Percentiles rank a stretch among this genome's conserved stretches.
Conservation (phyloP, 2,797 vertebrate species). For the Bucorvus abyssinicus region DNA sequence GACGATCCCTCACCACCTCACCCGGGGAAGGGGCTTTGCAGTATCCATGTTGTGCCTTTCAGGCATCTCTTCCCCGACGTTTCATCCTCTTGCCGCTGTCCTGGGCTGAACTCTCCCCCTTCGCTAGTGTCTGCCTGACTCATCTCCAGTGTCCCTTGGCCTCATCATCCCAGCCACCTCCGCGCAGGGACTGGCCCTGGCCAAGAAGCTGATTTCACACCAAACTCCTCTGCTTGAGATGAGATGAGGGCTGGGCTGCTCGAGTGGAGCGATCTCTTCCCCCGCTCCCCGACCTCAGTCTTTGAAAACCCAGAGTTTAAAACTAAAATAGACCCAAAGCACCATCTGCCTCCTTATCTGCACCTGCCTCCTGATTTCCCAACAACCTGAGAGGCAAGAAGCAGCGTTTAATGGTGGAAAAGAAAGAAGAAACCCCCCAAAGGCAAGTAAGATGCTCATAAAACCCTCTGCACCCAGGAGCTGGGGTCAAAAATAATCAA, state of each 20-base stretch:
- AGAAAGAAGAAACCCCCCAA: neutral
- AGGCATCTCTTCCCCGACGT: fast-evolving
- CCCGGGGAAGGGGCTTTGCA: fast-evolving
- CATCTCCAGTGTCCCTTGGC: constrained; percentile 18
- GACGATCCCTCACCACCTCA: neutral
- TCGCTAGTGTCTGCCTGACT: neutral
- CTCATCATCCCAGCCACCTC: neutral
- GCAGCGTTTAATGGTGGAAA: neutral
- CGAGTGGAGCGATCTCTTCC: neutral
- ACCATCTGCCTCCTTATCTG: neutral
- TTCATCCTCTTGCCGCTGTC: neutral
- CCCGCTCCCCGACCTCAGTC: neutral
- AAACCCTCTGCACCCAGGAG: neutral
- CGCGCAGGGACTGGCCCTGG: neutral
- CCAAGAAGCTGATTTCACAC: neutral
- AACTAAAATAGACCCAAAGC: neutral
- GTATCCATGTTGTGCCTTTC: fast-evolving
- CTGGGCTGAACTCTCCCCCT: neutral
- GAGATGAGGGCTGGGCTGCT: neutral
- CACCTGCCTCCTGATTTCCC: neutral
- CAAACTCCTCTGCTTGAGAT: neutral
- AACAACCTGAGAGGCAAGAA: neutral
- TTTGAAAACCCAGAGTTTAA: neutral
- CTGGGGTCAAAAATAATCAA: fast-evolving
- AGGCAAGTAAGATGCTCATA: neutral